These are phyloP conservation scores for Pterobdella sp. DNA, from an alignment of 2,888 invertebrate genomes.

Conservation along the genomic window DNA sequence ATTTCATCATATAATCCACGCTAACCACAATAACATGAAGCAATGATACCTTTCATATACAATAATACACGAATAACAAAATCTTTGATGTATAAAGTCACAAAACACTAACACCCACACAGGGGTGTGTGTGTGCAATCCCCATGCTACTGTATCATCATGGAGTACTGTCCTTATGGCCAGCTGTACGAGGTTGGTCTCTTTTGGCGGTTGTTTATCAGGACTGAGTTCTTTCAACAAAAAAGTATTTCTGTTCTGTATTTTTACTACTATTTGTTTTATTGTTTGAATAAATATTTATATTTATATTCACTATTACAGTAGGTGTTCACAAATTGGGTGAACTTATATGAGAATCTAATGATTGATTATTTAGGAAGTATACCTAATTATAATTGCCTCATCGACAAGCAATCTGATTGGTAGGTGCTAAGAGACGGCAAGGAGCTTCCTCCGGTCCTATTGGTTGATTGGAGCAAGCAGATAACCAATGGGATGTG, in stretches of 20 bases:
- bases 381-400: no score
- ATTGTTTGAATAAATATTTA: neutral
- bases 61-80: no score
- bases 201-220: neutral
- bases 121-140: constrained; percentile 87
- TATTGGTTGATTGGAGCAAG: constrained; percentile 83
- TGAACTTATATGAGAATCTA: neutral
- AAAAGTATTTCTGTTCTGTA: neutral
- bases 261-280: neutral
- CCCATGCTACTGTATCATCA: constrained; percentile 86
- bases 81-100: no score
- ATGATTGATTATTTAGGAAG: neutral
- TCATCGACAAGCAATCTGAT: no score
- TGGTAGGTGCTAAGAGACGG: constrained; percentile 75
- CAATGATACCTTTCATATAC: no score
- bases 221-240: neutral
- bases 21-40: no score
- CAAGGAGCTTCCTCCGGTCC: constrained; percentile 72
- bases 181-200: constrained; percentile 80
- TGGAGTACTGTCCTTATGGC: constrained; percentile 96
- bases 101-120: constrained; percentile 43
- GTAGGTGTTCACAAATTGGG: neutral
- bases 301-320: neutral
- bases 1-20: no score
- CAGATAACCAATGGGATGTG: constrained; percentile 94